Evolutionary conservation across 2,888 invertebrate species (phyloP).

Genomic region (Drosophila lutescens): DNA sequence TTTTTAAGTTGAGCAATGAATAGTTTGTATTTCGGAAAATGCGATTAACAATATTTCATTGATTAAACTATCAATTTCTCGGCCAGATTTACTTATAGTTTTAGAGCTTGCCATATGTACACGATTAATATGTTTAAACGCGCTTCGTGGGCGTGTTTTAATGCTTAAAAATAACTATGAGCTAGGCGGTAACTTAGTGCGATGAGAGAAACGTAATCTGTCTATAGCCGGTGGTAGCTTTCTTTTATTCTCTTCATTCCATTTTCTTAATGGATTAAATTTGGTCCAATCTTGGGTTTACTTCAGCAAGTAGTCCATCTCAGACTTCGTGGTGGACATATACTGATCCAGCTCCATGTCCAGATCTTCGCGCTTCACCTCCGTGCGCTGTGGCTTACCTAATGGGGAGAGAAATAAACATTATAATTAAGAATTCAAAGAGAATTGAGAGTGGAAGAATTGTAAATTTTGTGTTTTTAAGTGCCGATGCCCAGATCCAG

Average conservation of each 20-base stretch:
- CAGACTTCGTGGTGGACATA: conserved; percentile 88
- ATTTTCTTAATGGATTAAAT: not conserved
- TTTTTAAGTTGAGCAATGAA: conserved; percentile 41
- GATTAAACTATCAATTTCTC: conserved; percentile 23
- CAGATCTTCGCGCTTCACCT: conserved; percentile 86
- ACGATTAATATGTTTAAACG: conserved; percentile 1
- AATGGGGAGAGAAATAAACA: conserved; percentile 17
- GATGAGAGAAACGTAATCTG: conserved; percentile 44
- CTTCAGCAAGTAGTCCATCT: conserved; percentile 78
- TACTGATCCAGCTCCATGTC: conserved; percentile 90
- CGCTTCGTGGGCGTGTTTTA: conserved; percentile 3
- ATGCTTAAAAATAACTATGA: conserved; percentile 54
- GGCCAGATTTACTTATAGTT: conserved; percentile 22
- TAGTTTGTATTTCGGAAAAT: conserved; percentile 54
- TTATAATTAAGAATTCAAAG: conserved; percentile 9
- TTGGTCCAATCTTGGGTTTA: conserved; percentile 46
- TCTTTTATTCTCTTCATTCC: conserved; percentile 4
- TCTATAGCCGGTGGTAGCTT: conserved; percentile 58
- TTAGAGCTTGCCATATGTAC: conserved; percentile 25
- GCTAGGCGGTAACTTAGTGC: conserved; percentile 52
- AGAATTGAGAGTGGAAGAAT: not conserved
- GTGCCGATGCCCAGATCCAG: conserved; percentile 40
- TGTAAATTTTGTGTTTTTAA: conserved; percentile 18
- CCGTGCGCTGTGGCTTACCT: conserved; percentile 68
- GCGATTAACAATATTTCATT: conserved; percentile 33